Conservation (phyloP, 2,888 invertebrate species). For the Machimus atricapillus region DNA sequence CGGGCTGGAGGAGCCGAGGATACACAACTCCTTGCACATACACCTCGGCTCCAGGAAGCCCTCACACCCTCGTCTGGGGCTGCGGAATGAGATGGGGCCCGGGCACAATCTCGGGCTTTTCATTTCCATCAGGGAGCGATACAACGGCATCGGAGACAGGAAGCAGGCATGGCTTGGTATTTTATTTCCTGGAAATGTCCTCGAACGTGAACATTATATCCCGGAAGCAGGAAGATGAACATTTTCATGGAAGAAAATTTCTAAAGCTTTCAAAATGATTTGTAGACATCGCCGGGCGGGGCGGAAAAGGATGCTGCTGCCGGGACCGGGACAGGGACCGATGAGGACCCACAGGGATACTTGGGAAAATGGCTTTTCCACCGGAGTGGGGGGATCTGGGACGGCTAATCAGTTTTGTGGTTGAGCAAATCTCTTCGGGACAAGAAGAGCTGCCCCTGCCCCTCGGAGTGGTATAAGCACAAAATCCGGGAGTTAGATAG, state of each 20-base stretch:
- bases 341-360: neutral
- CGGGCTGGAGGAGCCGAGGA: neutral
- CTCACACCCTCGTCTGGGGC: slow-evolving; percentile 18
- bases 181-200: slow-evolving; percentile 63
- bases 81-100: neutral
- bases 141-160: slow-evolving; percentile 49
- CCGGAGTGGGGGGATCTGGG: neutral
- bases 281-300: slow-evolving; percentile 50
- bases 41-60: slow-evolving; percentile 18
- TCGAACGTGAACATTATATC: slow-evolving; percentile 63
- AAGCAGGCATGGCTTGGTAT: slow-evolving; percentile 61
- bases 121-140: slow-evolving; percentile 38
- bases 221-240: slow-evolving; percentile 63
- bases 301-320: slow-evolving; percentile 33
- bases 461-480: neutral
- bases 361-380: slow-evolving; percentile 21
- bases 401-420: slow-evolving; percentile 41
- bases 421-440: slow-evolving; percentile 9
- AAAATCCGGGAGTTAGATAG: neutral
- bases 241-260: slow-evolving; percentile 61
- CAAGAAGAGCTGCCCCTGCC: neutral
- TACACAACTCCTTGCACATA: slow-evolving; percentile 18
- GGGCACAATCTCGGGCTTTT: slow-evolving; percentile 38
- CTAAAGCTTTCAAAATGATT: slow-evolving; percentile 54
- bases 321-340: neutral